Conservation (phyloP, 1,140 invertebrate genomes). For the Drosophila subpulchrella region DNA sequence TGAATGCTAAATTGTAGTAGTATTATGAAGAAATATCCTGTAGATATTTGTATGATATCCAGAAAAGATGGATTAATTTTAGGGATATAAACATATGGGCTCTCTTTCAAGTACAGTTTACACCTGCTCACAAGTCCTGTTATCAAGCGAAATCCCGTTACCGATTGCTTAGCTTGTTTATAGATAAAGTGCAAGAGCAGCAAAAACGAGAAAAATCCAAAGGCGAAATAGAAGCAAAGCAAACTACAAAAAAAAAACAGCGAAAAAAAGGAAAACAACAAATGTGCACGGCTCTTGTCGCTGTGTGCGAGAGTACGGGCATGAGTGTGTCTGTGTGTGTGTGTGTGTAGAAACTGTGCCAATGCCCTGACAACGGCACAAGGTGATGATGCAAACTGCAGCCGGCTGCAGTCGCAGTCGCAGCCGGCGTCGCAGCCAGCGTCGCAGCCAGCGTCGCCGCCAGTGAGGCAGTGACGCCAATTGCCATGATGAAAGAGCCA, state of each 20-base stretch:
- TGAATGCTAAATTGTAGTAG: no score
- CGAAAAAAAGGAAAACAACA: conserved; percentile 46
- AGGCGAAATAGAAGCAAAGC: conserved; percentile 50
- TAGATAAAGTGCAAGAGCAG: conserved; percentile 45
- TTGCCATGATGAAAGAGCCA: conserved; percentile 62
- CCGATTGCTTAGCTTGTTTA: conserved; percentile 35
- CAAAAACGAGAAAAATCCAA: conserved; percentile 66
- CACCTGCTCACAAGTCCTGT: conserved; percentile 24
- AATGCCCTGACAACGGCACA: conserved; percentile 84
- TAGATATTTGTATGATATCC: no score
- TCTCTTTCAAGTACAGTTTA: not conserved
- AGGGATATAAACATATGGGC: no score
- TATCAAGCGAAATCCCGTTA: conserved; percentile 32
- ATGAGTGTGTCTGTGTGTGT: conserved; percentile 25
- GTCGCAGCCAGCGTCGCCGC: conserved; percentile 33
- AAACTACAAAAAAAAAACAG: conserved; percentile 15
- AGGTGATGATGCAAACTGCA: conserved; percentile 82
- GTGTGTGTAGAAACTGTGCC: conserved; percentile 75
- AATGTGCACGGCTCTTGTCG: conserved; percentile 11
- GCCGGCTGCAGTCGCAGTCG: conserved; percentile 50
- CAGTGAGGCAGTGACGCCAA: conserved; percentile 73
- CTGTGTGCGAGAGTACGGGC: not conserved
- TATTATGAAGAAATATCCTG: no score
- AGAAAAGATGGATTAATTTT: no score
- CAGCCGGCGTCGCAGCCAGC: conserved; percentile 25